Conservation (phyloP, 2,113 vertebrate genomes). For the western clawed frog (Xenopus tropicalis) region DNA sequence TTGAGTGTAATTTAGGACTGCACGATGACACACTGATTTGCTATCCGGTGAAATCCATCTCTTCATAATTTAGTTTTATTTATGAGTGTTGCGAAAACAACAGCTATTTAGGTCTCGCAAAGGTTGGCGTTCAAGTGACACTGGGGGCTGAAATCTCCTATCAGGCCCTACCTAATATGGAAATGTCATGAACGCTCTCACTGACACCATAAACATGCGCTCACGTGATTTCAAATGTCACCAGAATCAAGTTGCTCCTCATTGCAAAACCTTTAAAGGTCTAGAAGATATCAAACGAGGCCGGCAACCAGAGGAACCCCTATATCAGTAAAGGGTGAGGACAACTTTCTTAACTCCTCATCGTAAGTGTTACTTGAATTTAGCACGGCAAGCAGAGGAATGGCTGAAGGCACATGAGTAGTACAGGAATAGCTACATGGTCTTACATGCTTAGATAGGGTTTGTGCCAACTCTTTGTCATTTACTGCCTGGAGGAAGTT, state of each 20-base stretch:
- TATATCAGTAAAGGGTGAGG: not conserved
- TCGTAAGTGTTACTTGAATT: not conserved
- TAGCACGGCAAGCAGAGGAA: slow-evolving; percentile 3
- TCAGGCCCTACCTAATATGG: not conserved
- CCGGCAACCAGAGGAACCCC: not conserved
- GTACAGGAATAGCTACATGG: too few species aligned
- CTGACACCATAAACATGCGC: not conserved
- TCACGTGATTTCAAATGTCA: slow-evolving; percentile 5
- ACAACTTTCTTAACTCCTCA: not conserved
- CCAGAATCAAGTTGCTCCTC: not conserved
- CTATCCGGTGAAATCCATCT: not conserved
- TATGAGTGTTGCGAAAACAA: not conserved
- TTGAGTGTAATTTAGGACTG: not conserved
- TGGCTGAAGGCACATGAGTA: slow-evolving; percentile 12
- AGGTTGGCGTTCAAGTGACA: not conserved
- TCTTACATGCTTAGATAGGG: too few species aligned
- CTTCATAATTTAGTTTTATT: not conserved
- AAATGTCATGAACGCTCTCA: not conserved
- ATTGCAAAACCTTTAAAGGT: not conserved
- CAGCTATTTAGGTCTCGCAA: not conserved
- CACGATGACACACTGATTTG: not conserved
- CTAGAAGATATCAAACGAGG: not conserved
- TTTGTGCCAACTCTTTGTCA: too few species aligned
- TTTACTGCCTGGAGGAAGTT: too few species aligned
- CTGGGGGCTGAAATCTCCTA: not conserved